These are phyloP conservation scores for Cricetomys ansorgei DNA, from an alignment of 2,113 vertebrate species.

Conservation along the genomic window DNA sequence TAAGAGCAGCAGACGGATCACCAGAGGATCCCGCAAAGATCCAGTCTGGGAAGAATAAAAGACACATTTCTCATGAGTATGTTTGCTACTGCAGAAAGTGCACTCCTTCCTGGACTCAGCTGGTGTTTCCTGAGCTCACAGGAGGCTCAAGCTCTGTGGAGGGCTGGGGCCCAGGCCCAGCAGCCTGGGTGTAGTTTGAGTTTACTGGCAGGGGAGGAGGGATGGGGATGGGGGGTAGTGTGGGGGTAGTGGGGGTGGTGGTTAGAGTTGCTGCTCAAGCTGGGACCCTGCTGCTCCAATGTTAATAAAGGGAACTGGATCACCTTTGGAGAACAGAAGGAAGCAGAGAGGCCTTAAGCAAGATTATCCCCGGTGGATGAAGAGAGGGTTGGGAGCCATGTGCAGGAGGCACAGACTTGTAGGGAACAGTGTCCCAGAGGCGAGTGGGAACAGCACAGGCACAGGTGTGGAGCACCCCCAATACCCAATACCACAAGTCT, in stretches of 20 bases:
- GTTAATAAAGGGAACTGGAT: rapidly evolving
- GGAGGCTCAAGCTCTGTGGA: rapidly evolving
- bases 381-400: background rate
- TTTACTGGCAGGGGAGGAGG: rapidly evolving
- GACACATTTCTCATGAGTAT: background rate
- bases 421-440: background rate
- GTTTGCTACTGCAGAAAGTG: background rate
- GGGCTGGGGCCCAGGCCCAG: background rate
- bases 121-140: background rate
- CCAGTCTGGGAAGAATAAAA: background rate
- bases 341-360: rapidly evolving
- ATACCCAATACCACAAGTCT: no score
- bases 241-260: no score
- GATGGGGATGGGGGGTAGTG: rapidly evolving
- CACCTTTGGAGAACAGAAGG: background rate
- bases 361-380: background rate
- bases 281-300: no score
- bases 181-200: rapidly evolving
- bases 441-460: background rate
- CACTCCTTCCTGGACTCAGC: background rate
- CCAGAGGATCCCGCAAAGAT: background rate
- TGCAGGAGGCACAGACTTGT: rapidly evolving
- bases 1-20: background rate
- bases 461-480: background rate
- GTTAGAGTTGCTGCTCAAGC: background rate